Conservation (phyloP, 2,113 vertebrate species). For the Oriolus oriolus region DNA sequence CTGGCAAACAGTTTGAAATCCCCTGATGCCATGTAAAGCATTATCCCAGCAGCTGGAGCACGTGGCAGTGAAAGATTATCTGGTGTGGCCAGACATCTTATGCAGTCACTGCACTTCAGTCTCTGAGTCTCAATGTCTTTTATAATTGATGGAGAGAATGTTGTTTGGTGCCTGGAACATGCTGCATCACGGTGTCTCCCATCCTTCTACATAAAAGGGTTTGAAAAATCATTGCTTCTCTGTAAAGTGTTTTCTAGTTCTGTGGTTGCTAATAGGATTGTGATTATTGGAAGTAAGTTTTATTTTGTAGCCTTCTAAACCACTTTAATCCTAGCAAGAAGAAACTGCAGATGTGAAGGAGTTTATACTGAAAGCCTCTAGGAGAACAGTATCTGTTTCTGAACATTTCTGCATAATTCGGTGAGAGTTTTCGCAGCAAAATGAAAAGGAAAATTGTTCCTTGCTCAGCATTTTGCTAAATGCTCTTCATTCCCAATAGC, state of each 20-base stretch:
- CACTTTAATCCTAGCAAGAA: neutral
- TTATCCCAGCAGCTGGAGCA: neutral
- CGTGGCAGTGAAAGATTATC: neutral
- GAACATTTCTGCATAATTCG: neutral
- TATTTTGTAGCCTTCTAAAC: neutral
- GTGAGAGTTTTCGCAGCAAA: neutral
- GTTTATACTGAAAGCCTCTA: neutral
- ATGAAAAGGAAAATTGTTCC: neutral
- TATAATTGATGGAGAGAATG: neutral
- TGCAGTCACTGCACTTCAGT: neutral
- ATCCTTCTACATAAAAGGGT: neutral
- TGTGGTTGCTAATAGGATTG: neutral
- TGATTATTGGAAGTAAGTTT: neutral
- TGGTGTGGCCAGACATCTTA: neutral
- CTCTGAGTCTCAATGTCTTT: neutral
- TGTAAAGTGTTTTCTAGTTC: neutral
- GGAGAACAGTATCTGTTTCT: neutral
- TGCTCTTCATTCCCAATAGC: neutral
- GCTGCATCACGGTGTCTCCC: neutral
- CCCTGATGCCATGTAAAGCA: neutral
- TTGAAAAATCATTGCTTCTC: neutral
- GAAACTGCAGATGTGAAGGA: neutral
- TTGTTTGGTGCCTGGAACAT: neutral
- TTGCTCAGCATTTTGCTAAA: neutral
- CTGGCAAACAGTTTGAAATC: neutral